phyloP scores from a whole-genome alignment of 1,140 invertebrate species.

The Microplitis demolitor region DNA sequence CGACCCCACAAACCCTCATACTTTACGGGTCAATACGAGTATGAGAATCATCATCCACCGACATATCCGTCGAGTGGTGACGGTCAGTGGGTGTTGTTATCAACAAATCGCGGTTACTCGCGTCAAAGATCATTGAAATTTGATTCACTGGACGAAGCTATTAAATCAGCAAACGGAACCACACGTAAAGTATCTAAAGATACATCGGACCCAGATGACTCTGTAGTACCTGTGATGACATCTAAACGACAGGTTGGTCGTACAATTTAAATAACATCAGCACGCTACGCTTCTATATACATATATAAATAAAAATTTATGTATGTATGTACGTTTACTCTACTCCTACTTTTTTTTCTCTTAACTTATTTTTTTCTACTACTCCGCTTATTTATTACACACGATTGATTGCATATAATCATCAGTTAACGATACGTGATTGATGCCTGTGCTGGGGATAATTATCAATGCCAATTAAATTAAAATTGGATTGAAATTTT shows the following conservation, averaged over 20 bases:
- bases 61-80: conserved; percentile 69
- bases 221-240: conserved; percentile 44
- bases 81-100: conserved; percentile 77
- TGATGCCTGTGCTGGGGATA: no score
- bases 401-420: background rate
- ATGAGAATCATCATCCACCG: conserved; percentile 52
- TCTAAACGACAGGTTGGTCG: conserved; percentile 57
- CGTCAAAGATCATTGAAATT: conserved; percentile 57
- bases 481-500: background rate
- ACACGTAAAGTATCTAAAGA: conserved; percentile 13
- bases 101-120: conserved; percentile 75
- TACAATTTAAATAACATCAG: conserved; percentile 21
- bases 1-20: conserved; percentile 35
- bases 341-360: background rate
- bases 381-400: background rate
- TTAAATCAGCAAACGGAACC: conserved; percentile 33
- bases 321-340: no score
- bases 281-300: background rate
- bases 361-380: background rate
- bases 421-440: no score
- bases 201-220: conserved; percentile 33
- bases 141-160: conserved; percentile 56
- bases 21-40: conserved; percentile 55
- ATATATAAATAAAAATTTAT: no score
- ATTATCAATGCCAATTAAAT: no score